Evolutionary conservation across 2,797 vertebrate species (phyloP), one percentile per base, ranked within the genome.

Genomic region (Sylvia borin): DNA sequence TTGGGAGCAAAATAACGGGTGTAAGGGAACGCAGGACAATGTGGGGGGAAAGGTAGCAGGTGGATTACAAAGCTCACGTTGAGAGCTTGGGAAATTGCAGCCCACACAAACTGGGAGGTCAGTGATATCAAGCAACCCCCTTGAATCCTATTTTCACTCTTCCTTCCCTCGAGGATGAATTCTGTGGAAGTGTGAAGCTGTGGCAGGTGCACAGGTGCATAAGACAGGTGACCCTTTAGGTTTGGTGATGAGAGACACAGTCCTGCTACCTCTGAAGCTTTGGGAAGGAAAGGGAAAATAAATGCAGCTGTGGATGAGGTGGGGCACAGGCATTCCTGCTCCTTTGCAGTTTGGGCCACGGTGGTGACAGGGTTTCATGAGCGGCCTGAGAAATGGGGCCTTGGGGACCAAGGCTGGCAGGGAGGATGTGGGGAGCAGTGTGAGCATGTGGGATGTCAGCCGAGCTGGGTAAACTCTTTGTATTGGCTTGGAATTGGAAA

Each of bases 31-130:
- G 11, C 31, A 55, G 42, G 64, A 50, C 19, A 51, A 42, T 10
- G 5, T 9, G 36, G n/a, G 40, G 65, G 4, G 8, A 38, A 58
- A 20, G 15, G 42, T 16, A 43, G 64, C 9, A 10, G 16, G 4
- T 0, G 7, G 34, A 20, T 58, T 74, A 8, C 2, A 24, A 45
- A 50, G 45, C 8, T 82, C 1, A 0, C 1, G 0, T 2, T 45
- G 42, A 55, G 50, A 60, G 42, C 24, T 47, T 51, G 57, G 72
- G 71, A 32, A 67, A 29, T 7, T 64, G 53, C 57, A 43, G 36
- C 17, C 43, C 21, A 36, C 29, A 48, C 32, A 20, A 70, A 22
- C 29, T 48, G 34, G 48, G 40, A 66, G 11, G 42, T 68, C 27
- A 43, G 62, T 32, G 47, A 51, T 11, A 12, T 45, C 21, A 10